Evolutionary conservation across 2,888 invertebrate genomes (phyloP).

Genomic region (Dinocampus coccinellae): DNA sequence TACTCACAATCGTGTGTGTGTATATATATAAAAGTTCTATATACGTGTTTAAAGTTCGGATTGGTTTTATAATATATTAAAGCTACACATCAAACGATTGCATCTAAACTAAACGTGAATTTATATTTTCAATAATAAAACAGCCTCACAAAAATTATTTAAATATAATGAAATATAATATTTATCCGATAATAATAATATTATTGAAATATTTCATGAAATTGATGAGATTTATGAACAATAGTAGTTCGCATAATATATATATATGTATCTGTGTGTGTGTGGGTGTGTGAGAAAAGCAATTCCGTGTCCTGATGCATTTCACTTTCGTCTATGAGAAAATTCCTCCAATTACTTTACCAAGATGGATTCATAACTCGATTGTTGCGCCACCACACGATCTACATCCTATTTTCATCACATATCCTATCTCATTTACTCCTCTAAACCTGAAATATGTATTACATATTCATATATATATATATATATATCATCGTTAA

Average conservation of each 20-base stretch:
- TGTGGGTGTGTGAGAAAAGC: not conserved
- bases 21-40: too few relatives aligned
- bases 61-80: too few relatives aligned
- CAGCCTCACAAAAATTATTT: too few relatives aligned
- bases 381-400: slow-evolving; percentile 31
- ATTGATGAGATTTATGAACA: too few relatives aligned
- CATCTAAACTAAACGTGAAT: too few relatives aligned
- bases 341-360: slow-evolving; percentile 45
- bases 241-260: too few relatives aligned
- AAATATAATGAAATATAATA: not conserved
- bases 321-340: slow-evolving; percentile 26
- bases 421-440: slow-evolving; percentile 6
- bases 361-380: slow-evolving; percentile 51
- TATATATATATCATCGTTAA: not conserved
- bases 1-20: too few relatives aligned
- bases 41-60: too few relatives aligned
- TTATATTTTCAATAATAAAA: too few relatives aligned
- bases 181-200: not conserved
- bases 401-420: slow-evolving; percentile 27
- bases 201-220: too few relatives aligned
- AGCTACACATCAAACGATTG: too few relatives aligned
- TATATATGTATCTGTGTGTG: not conserved
- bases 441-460: slow-evolving; percentile 17
- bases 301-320: slow-evolving; percentile 44
- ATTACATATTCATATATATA: not conserved